Percentiles rank a stretch among this genome's conserved stretches.
Evolutionary conservation across 2,113 vertebrate genomes (phyloP).

Genomic region (Vulpes lagopus): DNA sequence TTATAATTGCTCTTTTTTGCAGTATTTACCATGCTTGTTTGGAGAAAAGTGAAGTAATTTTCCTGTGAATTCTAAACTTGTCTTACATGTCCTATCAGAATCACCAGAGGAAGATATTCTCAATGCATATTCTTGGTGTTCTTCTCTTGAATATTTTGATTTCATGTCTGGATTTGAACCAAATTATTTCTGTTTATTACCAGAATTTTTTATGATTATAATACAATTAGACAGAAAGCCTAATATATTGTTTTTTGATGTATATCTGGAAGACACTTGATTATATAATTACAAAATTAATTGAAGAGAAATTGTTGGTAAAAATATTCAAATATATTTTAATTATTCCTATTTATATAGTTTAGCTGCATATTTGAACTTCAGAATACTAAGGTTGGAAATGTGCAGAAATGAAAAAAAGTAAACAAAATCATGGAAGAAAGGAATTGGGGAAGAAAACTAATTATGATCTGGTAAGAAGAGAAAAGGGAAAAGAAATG

Average conservation of each 20-base stretch:
- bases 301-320: neutral
- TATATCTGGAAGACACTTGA: neutral
- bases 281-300: neutral
- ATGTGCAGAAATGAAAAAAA: neutral
- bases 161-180: neutral
- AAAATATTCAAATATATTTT: neutral
- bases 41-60: neutral
- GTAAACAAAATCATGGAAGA: neutral
- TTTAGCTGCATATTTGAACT: neutral
- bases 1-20: neutral
- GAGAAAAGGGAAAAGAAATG: neutral
- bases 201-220: neutral
- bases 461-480: neutral
- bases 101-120: neutral
- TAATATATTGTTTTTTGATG: neutral
- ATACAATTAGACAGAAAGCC: neutral
- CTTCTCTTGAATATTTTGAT: neutral
- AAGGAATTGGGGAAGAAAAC: neutral
- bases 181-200: neutral
- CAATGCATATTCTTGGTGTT: neutral
- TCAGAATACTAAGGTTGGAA: neutral
- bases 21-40: neutral
- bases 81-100: neutral
- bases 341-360: neutral
- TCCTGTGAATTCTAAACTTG: neutral